Evolutionary conservation across 2,797 vertebrate genomes (phyloP), one percentile per base, ranked within the genome.

Genomic region (Pipistrellus pygmaeus): DNA sequence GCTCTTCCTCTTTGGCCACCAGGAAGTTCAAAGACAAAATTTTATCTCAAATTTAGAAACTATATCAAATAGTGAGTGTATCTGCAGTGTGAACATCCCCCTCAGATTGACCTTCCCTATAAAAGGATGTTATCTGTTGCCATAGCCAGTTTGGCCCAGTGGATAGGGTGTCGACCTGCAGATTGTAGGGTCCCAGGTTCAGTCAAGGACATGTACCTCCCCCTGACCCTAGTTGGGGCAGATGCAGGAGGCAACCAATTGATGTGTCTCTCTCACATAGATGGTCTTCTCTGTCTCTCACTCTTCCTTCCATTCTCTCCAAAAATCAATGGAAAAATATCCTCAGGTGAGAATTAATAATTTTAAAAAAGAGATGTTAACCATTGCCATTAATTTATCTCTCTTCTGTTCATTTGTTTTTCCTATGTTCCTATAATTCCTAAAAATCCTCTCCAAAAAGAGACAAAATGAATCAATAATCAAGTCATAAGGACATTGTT

Each of bases 31-130:
- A n/a, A 90, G 51, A 23, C 23, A 85, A 83, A 88, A 66, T 48
- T 77, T 51, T 88, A 15, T 66, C 32, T 85, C 15, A 17, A 35
- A 10, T 95, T 94, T 71, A 78, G 60, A 68, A 83, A 88, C 13
- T 18, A 2, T 6, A 7, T 51, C 71, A 82, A 64, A 57, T 8
- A n/a, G 35, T 51, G 53, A 91, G 1, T 44, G 35, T 55, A 69
- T 44, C 17, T 78, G 21, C 13, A 69, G 0, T 66, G 32, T 5
- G 88, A 75, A 64, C 60, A n/a, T 41, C 10, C 3, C 6, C 48
- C 41, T 89, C 32, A 53, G 6, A 23, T 0, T 41, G 46, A 35
- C 23, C 17, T 84, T 71, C 44, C 48, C 21, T 55, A 46, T n/a
- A 32, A 69, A 53, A 5, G 66, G 66, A 89, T 51, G 6, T 15